A percentile compares a stretch with the other conserved stretches of the same genome.
Conservation (phyloP, 2,888 invertebrate species). For the Drosophila incognita region DNA sequence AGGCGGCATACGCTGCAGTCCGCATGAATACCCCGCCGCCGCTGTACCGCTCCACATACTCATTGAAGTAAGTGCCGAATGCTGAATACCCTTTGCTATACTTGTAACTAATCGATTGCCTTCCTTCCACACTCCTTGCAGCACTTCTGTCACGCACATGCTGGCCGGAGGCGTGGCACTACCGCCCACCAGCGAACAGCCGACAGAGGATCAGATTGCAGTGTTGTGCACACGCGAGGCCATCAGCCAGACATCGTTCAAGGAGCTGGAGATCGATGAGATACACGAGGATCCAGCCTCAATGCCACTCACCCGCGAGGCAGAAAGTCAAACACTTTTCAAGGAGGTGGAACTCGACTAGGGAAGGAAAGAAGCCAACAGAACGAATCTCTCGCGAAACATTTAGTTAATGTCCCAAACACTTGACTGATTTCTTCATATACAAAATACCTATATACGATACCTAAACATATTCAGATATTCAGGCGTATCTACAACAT, state of each 20-base stretch:
- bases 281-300: constrained; percentile 43
- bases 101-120: constrained; percentile 1
- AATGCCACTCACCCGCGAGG: constrained; percentile 34
- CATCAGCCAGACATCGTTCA: constrained; percentile 55
- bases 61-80: constrained; percentile 87
- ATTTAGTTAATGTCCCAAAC: constrained; percentile 7
- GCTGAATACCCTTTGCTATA: not conserved
- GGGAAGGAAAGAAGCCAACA: not conserved
- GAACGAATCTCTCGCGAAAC: constrained; percentile 12
- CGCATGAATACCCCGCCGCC: constrained; percentile 92
- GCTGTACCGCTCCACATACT: constrained; percentile 94
- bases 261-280: constrained; percentile 52
- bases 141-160: constrained; percentile 46
- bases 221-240: constrained; percentile 45
- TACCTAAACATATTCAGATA: constrained; percentile 23
- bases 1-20: constrained; percentile 82
- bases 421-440: constrained; percentile 57
- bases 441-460: constrained; percentile 24
- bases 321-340: constrained; percentile 54
- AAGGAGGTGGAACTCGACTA: constrained; percentile 67
- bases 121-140: constrained; percentile 12
- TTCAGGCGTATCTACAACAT: constrained; percentile 38
- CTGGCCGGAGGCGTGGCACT: constrained; percentile 32
- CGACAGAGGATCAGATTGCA: constrained; percentile 41
- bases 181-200: constrained; percentile 53